Percentiles rank a stretch among this genome's conserved stretches.
Evolutionary conservation across 2,113 vertebrate genomes (phyloP).

Genomic region (Actenoides lindsayi): DNA sequence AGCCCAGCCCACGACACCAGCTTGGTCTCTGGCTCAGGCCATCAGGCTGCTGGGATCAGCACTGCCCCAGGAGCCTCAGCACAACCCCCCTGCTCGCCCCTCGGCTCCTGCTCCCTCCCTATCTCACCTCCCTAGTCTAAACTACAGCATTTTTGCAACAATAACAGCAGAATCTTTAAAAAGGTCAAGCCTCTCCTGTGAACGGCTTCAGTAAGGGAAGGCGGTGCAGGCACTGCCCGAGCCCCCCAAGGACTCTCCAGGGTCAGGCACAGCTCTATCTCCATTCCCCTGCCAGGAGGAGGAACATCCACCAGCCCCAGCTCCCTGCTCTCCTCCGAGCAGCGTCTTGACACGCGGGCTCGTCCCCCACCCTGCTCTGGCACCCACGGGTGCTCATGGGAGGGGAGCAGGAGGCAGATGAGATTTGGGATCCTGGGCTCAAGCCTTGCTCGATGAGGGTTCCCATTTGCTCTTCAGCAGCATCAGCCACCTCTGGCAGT

Average conservation of each 20-base stretch:
- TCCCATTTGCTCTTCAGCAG: background rate
- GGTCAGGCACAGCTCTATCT: background rate
- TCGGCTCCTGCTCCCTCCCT: background rate
- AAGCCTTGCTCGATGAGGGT: background rate
- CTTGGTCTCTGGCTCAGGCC: fast-evolving
- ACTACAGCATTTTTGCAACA: background rate
- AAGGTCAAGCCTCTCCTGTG: background rate
- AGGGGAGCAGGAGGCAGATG: background rate
- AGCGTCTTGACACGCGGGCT: fast-evolving
- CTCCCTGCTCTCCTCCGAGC: background rate
- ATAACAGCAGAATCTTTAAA: background rate
- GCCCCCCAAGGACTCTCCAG: background rate
- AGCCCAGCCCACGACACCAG: background rate
- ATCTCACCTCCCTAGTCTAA: background rate
- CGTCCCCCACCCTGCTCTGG: fast-evolving
- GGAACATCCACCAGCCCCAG: background rate
- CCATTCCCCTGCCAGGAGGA: background rate
- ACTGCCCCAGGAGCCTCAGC: background rate
- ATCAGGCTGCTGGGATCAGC: fast-evolving
- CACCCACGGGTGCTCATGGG: background rate
- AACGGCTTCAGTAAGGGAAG: background rate
- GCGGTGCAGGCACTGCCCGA: background rate
- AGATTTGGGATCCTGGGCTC: fast-evolving
- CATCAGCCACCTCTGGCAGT: background rate
- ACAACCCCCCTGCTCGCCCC: background rate